Evolutionary conservation across 2,113 vertebrate genomes (phyloP).

Genomic region (Grallaria varia): DNA sequence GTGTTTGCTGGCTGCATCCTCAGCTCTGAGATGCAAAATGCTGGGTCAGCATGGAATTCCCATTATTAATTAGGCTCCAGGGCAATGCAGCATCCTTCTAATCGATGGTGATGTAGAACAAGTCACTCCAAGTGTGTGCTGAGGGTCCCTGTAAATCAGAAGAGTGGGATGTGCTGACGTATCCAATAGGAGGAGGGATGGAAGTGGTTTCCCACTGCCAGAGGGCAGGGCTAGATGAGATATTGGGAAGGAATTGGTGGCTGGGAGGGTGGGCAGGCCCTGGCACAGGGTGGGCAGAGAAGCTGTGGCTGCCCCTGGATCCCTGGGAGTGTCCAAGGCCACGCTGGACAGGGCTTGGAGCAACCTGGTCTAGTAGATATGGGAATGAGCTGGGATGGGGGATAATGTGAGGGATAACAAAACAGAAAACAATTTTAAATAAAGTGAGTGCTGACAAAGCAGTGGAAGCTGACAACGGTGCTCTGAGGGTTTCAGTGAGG

Average conservation of each 20-base stretch:
- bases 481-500: background rate
- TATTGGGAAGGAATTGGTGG: background rate
- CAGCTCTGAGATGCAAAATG: background rate
- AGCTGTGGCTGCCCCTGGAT: background rate
- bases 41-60: background rate
- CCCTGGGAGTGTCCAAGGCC: background rate
- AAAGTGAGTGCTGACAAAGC: background rate
- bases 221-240: rapidly evolving
- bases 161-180: background rate
- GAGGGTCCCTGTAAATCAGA: background rate
- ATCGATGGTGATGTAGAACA: background rate
- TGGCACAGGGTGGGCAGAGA: background rate
- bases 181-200: background rate
- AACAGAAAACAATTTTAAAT: background rate
- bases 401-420: background rate
- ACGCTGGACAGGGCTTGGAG: rapidly evolving
- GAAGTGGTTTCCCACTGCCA: background rate
- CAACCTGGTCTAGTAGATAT: rapidly evolving
- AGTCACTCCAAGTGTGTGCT: background rate
- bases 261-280: rapidly evolving
- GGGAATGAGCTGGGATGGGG: background rate
- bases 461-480: rapidly evolving
- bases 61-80: background rate
- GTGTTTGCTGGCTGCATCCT: background rate
- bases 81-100: background rate